Percentiles rank a stretch among this genome's conserved stretches.
These are phyloP conservation scores for Eleginops maclovinus DNA, from an alignment of 2,113 vertebrate genomes.

Conservation along the genomic window DNA sequence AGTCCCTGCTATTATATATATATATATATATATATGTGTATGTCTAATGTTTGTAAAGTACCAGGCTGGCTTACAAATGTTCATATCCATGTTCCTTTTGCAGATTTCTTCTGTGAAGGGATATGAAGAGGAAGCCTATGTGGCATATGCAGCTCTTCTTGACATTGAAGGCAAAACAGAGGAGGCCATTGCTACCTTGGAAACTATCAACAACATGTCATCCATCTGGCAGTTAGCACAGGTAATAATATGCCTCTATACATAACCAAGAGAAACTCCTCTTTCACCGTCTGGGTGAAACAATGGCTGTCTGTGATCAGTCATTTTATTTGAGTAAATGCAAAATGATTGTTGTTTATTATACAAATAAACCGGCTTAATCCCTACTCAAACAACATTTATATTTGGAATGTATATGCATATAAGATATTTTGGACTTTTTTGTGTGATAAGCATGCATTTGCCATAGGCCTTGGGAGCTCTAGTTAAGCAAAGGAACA, in stretches of 20 bases:
- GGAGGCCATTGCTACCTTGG: conserved; percentile 91
- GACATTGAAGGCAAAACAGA: conserved; percentile 94
- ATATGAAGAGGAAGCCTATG: conserved; percentile 89
- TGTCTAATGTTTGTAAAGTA: too few relatives aligned
- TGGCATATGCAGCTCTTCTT: conserved; percentile 89
- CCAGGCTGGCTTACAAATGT: neutral
- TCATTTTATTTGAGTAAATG: neutral
- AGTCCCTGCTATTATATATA: too few relatives aligned
- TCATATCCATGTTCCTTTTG: conserved; percentile 11
- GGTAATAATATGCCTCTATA: conserved; percentile 76
- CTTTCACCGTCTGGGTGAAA: neutral
- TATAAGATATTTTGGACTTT: neutral
- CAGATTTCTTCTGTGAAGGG: conserved; percentile 87
- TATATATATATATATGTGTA: too few relatives aligned
- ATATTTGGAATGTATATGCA: too few relatives aligned
- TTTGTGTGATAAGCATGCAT: neutral
- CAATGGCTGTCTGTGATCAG: neutral
- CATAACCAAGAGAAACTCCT: neutral
- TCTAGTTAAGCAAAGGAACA: neutral
- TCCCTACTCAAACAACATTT: too few relatives aligned
- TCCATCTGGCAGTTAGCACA: conserved; percentile 94
- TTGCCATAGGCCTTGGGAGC: neutral
- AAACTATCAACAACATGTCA: conserved; percentile 90
- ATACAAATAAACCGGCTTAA: neutral
- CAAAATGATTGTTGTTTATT: neutral